Base-by-base conservation (phyloP, 1,140 invertebrate species). In the Triops longicaudatus region DNA sequence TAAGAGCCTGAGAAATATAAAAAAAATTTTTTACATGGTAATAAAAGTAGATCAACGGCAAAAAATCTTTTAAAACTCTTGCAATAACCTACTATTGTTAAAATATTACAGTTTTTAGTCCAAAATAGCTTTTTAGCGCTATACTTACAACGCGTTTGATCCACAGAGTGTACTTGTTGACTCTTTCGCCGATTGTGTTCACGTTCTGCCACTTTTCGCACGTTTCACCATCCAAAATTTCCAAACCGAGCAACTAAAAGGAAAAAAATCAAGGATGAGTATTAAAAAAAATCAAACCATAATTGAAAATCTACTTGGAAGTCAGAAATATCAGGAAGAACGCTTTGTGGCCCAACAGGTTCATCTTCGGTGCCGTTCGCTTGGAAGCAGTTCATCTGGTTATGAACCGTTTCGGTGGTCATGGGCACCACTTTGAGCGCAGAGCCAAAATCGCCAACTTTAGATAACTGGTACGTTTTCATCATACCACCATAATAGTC, bases 401-500 rank as follows among this genome's bases (percentile, higher is more conserved):
- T 97, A 2, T 85, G 76, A 50, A 88, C 86, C 14, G 83, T 82
- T 81, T 94, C 91, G 1, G 91, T 95, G 0, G 94, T 95, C 78
- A 96, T 86, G 3, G 93, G 95, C 1, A 92, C 93, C 63, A 98
- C 84, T 88, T 97, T 97, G 26, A 94, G 86, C 79, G 89, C 90
- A 0, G 88, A 87, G 5, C 95, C 95, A 85, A 87, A 93, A 3
- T 84, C 78, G 17, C 88, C 89, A n/a, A 86, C 80, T 1, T 86
- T 83, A 1, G 87, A 84, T 14, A 94, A 81, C 84, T 96, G 94
- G 82, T 93, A 93, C 0, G 94, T 97, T 84, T 94, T 92, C 0
- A 94, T 93, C 90, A 96, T 93, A 90, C 93, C 93, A 80, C 93
- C 93, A 86, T 98, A 98, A 82, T 97, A 98, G 85, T 98, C 96